Base-by-base conservation (phyloP, 2,797 vertebrate species). In the Leptoclinus maculatus region DNA sequence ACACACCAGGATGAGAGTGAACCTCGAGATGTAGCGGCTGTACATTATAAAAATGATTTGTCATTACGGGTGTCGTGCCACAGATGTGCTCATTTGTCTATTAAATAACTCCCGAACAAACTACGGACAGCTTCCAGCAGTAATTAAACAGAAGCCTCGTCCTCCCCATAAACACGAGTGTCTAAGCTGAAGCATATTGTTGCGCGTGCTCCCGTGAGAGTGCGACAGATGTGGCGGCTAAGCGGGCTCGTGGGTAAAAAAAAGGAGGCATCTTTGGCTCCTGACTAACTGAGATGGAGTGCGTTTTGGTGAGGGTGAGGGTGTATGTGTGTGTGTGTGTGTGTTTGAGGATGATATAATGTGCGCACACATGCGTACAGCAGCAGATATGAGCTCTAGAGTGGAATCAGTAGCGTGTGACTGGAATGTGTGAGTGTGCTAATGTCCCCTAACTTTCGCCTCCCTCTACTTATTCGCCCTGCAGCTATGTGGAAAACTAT, bases 191-290 rank as follows among this genome's bases (percentile, higher is more conserved):
- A 85, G 87, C 87, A 89, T 86, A 88, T 81, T 91, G 89, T 88
- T 59, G 71, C 56, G 74, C 23, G 39, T 14, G 65, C 57, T 89
- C 90, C 84, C 78, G 21, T 6, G 87, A 82, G 92, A 86, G 38
- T 7, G 8, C 2, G 78, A 78, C 92, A 94, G 91, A 91, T 92
- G 93, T 91, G 89, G 82, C 17, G 80, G 74, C 75, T 80, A 76
- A 87, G 74, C 63, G 82, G 74, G 83, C 77, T 78, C 67, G 66
- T 78, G 85, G 73, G 66, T 76, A 57, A 27, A 27, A 76, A 45
- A 9, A 60, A 49, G 47, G 73, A 68, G 71, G 36, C 59, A 77
- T 72, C 64, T 76, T 69, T 83, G 82, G 45, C 63, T 87, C 81
- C 72, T 67, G 63, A 64, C 70, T 66, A 64, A 82, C 78, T 39